Base-by-base conservation (phyloP, 2,113 vertebrate genomes). In the Chloropsis hardwickii region DNA sequence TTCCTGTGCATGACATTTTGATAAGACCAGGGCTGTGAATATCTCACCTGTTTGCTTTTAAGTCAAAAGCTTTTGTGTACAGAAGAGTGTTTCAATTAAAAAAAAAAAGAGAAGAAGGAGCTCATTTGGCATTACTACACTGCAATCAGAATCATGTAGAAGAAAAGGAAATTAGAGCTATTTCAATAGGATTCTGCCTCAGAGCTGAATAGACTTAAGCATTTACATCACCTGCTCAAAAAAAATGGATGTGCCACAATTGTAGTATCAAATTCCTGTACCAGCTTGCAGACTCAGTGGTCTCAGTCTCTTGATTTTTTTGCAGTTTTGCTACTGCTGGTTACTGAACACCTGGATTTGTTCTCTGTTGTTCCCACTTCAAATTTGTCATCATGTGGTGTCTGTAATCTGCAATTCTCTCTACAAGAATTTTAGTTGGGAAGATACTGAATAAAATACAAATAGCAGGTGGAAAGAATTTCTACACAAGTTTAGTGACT, bases 1-100 rank as follows among this genome's bases (percentile, higher is more conserved):
- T 83, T 95, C 85, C 72, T 62, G 47, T 56, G 39, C 20, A 16
- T 70, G 90, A 57, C 88, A 71, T 74, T 93, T 77, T 51, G 88
- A 58, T 83, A 93, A 77, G 79, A 79, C 29, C 28, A 42, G 48
- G 53, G 17, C 85, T 83, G 71, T 86, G 92, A 93, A 58, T 94
- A 86, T 86, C 56, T 60, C 82, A 96, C 92, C 90, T 92, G 94
- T 74, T 58, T 95, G 64, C 82, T 93, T 90, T 90, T 74, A 83
- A 92, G 82, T 74, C 88, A 84, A 74, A 88, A 93, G 60, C 76
- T 96, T 96, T 94, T 40, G 56, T 67, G 60, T 92, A 51, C 50
- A 67, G 24, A 62, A 62, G 82, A 93, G 66, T 78, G 39, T 62
- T 94, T 96, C 87, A 86, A 74, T 96, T 92, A 74, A 91, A 84